phyloP scores from a whole-genome alignment of 2,797 vertebrate species.

The Cyclura pinguis region DNA sequence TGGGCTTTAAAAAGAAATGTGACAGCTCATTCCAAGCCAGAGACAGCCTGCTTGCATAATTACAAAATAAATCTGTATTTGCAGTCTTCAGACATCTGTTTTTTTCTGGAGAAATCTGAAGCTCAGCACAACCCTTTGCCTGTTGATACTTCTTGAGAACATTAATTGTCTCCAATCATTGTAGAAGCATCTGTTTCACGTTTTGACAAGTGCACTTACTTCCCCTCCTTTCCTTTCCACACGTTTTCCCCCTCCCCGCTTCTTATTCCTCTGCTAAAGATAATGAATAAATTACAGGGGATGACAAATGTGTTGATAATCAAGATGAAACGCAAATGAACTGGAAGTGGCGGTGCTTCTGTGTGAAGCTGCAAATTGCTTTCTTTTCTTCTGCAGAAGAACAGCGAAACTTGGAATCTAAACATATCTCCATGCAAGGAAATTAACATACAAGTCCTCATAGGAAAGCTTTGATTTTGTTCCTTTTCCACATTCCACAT shows the following conservation, averaged over 20 bases:
- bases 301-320: slow-evolving; percentile 81
- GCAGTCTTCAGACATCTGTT: slow-evolving; percentile 67
- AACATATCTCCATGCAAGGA: slow-evolving; percentile 70
- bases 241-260: slow-evolving; percentile 47
- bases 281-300: slow-evolving; percentile 83
- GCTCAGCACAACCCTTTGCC: slow-evolving; percentile 59
- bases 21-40: slow-evolving; percentile 67
- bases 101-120: slow-evolving; percentile 66
- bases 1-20: slow-evolving; percentile 30
- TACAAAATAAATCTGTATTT: slow-evolving; percentile 76
- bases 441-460: slow-evolving; percentile 63
- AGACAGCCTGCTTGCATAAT: slow-evolving; percentile 53
- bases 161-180: slow-evolving; percentile 82
- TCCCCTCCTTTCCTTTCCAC: slow-evolving; percentile 56
- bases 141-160: slow-evolving; percentile 73
- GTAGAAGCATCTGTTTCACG: slow-evolving; percentile 81
- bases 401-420: slow-evolving; percentile 66
- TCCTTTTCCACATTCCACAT: slow-evolving; percentile 3
- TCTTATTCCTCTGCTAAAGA: slow-evolving; percentile 75
- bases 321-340: slow-evolving; percentile 81
- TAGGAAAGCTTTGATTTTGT: slow-evolving; percentile 39
- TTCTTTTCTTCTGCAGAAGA: slow-evolving; percentile 69
- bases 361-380: slow-evolving; percentile 77
- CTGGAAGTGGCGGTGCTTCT: slow-evolving; percentile 75
- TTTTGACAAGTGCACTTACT: slow-evolving; percentile 82